phyloP scores from a whole-genome alignment of 2,797 vertebrate genomes.

The Sebastes umbrosus region DNA sequence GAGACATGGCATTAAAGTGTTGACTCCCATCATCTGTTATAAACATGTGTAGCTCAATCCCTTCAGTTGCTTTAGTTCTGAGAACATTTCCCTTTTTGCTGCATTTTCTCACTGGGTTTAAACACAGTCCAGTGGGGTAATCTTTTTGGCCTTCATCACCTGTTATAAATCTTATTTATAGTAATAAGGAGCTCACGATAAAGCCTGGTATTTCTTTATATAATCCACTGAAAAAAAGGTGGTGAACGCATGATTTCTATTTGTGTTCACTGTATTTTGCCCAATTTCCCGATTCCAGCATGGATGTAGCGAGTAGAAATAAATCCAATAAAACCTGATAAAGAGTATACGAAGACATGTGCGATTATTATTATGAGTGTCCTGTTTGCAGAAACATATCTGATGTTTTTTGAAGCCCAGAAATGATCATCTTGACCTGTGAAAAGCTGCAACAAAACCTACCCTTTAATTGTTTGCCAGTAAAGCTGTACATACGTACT shows the following conservation, averaged over 20 bases:
- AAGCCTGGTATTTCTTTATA: not conserved
- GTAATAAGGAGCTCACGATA: not conserved
- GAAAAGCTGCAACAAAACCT: not conserved
- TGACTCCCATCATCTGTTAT: not conserved
- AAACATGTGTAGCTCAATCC: not conserved
- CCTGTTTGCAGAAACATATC: not conserved
- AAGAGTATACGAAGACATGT: not conserved
- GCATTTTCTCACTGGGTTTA: not conserved
- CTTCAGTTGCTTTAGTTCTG: not conserved
- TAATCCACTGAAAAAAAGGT: not conserved
- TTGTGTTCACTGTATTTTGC: not conserved
- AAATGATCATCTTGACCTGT: not conserved
- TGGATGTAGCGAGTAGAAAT: not conserved
- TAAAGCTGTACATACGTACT: not conserved
- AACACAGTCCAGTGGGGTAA: not conserved
- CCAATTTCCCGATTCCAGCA: not conserved
- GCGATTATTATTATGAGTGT: not conserved
- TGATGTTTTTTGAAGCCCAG: not conserved
- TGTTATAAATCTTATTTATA: not conserved
- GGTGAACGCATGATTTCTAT: not conserved
- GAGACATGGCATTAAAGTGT: not conserved
- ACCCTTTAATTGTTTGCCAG: not conserved
- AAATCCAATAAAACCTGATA: not conserved
- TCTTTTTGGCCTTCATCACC: not conserved
- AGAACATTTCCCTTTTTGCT: not conserved